Evolutionary conservation across 1,140 invertebrate genomes (phyloP).

Genomic region (Apis laboriosa): DNA sequence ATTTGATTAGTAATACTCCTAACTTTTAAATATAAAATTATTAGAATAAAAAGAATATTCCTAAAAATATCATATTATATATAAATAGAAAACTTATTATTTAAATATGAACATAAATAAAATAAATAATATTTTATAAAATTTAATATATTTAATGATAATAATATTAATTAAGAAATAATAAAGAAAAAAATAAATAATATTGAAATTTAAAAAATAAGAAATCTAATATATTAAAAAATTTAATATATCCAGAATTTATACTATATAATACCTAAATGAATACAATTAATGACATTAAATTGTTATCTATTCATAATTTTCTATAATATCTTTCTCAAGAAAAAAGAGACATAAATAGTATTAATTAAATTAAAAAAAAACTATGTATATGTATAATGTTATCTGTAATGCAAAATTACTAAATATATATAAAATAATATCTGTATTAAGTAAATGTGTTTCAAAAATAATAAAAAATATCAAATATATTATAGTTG

Average conservation of each 20-base stretch:
- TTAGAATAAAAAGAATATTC: neutral
- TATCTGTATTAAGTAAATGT: neutral
- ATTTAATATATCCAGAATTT: neutral
- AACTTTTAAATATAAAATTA: constrained; percentile 8
- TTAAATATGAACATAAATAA: neutral
- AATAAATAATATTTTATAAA: neutral
- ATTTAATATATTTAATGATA: neutral
- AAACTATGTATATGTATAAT: too few species aligned
- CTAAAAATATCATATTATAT: neutral
- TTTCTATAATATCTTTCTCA: neutral
- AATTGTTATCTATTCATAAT: constrained; percentile 6
- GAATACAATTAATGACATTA: neutral
- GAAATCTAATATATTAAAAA: neutral
- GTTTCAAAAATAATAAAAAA: neutral
- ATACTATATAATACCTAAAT: neutral
- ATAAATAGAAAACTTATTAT: neutral
- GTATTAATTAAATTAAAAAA: too few species aligned
- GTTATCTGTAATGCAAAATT: too few species aligned
- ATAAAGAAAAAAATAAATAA: neutral
- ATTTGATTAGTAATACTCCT: neutral
- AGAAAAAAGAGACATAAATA: too few species aligned
- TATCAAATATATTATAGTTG: neutral
- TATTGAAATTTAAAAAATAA: neutral
- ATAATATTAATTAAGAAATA: neutral
- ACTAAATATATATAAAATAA: too few species aligned